A percentile compares a stretch with the other conserved stretches of the same genome.
Evolutionary conservation across 1,140 invertebrate species (phyloP).

Genomic region (Aporrectodea caliginosa): DNA sequence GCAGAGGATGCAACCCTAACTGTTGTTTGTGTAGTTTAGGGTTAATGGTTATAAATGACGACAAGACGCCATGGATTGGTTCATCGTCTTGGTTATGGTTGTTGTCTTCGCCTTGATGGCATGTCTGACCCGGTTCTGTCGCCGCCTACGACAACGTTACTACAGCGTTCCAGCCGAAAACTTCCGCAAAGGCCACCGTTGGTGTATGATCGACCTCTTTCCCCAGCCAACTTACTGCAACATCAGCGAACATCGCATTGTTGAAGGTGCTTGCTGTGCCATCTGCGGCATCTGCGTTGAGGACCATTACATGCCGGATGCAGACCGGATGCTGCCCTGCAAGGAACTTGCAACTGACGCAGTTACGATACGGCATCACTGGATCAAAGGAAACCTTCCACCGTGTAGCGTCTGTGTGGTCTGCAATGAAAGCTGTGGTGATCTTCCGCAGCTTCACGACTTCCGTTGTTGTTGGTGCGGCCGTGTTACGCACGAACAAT

Average conservation of each 20-base stretch:
- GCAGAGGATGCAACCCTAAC: no score
- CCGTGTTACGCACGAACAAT: constrained; percentile 68
- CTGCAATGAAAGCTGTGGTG: constrained; percentile 68
- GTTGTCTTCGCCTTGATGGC: background rate
- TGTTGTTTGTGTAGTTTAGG: background rate
- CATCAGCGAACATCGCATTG: constrained; percentile 68
- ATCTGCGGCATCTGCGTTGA: constrained; percentile 82
- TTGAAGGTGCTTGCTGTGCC: constrained; percentile 77
- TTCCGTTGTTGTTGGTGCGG: constrained; percentile 88
- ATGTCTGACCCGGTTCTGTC: constrained; percentile 37
- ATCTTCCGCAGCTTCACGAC: constrained; percentile 66
- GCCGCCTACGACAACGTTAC: constrained; percentile 42
- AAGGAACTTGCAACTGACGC: constrained; percentile 59
- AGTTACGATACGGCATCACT: constrained; percentile 65
- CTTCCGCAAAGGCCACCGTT: constrained; percentile 64
- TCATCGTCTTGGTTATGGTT: background rate
- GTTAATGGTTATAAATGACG: background rate
- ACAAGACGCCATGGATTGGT: background rate
- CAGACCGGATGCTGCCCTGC: constrained; percentile 71
- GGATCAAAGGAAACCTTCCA: constrained; percentile 75
- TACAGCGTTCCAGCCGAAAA: constrained; percentile 60
- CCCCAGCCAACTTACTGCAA: constrained; percentile 73
- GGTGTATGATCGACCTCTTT: constrained; percentile 65
- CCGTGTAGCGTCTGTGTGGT: constrained; percentile 63
- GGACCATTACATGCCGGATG: constrained; percentile 67